A percentile compares a stretch with the other conserved stretches of the same genome.
Conservation (phyloP, 2,113 vertebrate species). For the Carassius carassius region DNA sequence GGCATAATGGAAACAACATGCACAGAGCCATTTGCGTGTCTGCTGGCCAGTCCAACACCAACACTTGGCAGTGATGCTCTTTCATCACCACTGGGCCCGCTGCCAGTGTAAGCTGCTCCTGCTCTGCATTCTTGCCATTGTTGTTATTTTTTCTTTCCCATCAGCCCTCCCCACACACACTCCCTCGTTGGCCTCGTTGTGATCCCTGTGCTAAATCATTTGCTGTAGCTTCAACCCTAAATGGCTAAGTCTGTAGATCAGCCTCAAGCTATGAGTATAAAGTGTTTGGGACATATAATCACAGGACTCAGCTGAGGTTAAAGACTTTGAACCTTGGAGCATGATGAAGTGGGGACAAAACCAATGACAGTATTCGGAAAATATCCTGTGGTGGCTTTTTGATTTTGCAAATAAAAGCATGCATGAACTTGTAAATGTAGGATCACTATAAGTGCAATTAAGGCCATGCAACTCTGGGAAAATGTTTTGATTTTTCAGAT, state of each 20-base stretch:
- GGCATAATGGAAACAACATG: conserved; percentile 26
- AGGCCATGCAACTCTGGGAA: not conserved
- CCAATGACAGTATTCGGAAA: not conserved
- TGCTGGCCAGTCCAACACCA: conserved; percentile 35
- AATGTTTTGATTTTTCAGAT: not conserved
- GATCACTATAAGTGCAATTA: not conserved
- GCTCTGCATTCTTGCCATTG: conserved; percentile 30
- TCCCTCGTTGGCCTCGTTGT: conserved; percentile 14
- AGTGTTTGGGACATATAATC: conserved; percentile 39
- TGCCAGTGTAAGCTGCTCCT: conserved; percentile 38
- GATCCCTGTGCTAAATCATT: conserved; percentile 38
- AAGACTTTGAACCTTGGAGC: not conserved
- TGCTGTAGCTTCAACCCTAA: conserved; percentile 20
- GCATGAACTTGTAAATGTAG: not conserved
- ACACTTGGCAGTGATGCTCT: conserved; percentile 24
- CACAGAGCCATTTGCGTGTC: conserved; percentile 16
- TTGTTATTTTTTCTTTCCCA: conserved; percentile 29
- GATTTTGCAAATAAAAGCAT: not conserved
- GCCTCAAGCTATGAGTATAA: conserved; percentile 16
- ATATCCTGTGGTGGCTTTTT: not conserved
- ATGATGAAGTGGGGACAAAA: not conserved
- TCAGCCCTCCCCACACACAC: conserved; percentile 1
- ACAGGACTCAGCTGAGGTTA: conserved; percentile 26
- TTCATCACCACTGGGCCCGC: conserved; percentile 39
- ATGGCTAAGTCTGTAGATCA: conserved; percentile 25